These are phyloP conservation scores for Arrhopalites spinosus DNA, from an alignment of 2,888 invertebrate genomes.

Conservation along the genomic window DNA sequence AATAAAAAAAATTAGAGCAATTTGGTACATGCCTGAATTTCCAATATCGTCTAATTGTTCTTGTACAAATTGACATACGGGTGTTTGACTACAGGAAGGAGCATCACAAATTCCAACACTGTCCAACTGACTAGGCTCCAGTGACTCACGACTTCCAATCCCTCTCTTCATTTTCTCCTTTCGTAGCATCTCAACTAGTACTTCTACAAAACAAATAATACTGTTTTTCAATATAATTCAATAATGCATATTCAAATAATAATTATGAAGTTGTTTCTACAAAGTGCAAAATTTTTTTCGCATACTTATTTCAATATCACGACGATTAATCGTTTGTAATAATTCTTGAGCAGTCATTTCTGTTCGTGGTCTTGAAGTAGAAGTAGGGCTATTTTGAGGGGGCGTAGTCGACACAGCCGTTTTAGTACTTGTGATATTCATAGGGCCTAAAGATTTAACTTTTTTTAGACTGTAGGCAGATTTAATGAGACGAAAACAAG, in stretches of 20 bases:
- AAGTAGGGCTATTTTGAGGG: background rate
- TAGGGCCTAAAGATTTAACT: background rate
- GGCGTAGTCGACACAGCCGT: no score
- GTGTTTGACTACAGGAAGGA: background rate
- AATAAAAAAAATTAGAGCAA: background rate
- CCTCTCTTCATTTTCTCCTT: constrained; percentile 37
- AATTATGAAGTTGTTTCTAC: background rate
- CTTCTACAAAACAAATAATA: constrained; percentile 26
- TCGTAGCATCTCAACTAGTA: constrained; percentile 40
- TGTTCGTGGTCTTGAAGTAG: background rate
- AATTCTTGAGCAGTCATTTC: constrained; percentile 38
- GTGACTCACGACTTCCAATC: background rate
- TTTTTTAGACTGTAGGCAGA: constrained; percentile 38
- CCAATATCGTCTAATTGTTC: constrained; percentile 4
- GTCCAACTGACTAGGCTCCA: background rate
- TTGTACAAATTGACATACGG: constrained; percentile 2
- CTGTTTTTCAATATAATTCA: no score
- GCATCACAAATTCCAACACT: background rate
- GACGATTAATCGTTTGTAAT: constrained; percentile 34
- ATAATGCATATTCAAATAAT: background rate
- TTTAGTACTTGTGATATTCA: background rate
- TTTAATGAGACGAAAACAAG: constrained; percentile 59
- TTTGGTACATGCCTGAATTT: background rate
- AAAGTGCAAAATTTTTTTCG: background rate
- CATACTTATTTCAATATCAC: constrained; percentile 48